Evolutionary conservation across 2,797 vertebrate genomes (phyloP), one percentile per base, ranked within the genome.

Genomic region (Phrynocephalus forsythii): DNA sequence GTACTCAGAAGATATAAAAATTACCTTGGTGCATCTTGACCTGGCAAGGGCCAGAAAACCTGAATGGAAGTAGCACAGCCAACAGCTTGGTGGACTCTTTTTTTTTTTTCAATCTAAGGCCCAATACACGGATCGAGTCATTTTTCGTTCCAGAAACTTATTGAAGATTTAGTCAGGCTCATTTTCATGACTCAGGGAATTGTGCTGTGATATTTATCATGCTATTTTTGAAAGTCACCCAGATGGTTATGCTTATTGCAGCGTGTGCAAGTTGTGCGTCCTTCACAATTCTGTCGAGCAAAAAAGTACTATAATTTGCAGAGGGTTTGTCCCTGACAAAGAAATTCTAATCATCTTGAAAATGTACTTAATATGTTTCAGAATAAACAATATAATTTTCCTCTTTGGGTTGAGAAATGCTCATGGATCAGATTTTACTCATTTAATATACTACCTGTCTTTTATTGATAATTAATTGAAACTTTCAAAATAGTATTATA

Each of bases 221-320:
- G 67, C 63, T 89, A 68, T 77, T 13, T 91, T 81, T 93, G 89
- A 83, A 94, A 89, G 92, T 93, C 87, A 87, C 78, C 85, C 73
- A 88, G 83, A 76, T 93, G 44, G 87, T 76, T 3, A 48, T 38
- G 33, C 44, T 93, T 92, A 84, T 63, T 7, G 10, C 73, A 84
- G 73, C 63, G 20, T 77, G 82, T 30, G 72, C 83, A 85, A 91
- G 88, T 83, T 28, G 73, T 38, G 13, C 83, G 90, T 91, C 93
- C 93, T 93, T 92, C 93, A 88, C 38, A 79, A 88, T 73, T 7
- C 63, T 44, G 60, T 73, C 72, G 88, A 89, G 90, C 89, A 89
- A 63, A 44, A 90, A 1, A 30, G 63, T 87, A 69, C 89, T 50
- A 91, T 88, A 92, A 88, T 44, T 79, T 68, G 44, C 1, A 82